A percentile compares a stretch with the other conserved stretches of the same genome.
These are phyloP conservation scores for Caenorhabditis inopinata DNA, from an alignment of 1,140 invertebrate species.

Conservation along the genomic window DNA sequence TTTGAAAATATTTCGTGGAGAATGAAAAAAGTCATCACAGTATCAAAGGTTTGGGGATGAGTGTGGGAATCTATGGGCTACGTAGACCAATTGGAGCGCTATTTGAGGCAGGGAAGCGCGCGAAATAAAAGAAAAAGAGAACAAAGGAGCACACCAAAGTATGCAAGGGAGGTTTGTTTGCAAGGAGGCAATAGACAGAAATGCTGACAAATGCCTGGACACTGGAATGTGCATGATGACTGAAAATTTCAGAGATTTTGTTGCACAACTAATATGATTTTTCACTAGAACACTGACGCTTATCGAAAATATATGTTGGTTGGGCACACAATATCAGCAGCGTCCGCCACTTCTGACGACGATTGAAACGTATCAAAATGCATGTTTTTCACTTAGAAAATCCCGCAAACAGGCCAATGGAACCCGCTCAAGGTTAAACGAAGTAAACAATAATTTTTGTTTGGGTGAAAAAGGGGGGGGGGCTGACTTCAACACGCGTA, in stretches of 20 bases:
- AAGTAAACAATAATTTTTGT: not conserved
- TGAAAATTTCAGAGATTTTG: too few species aligned
- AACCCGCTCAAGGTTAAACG: not conserved
- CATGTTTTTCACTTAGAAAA: not conserved
- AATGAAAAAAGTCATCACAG: too few species aligned
- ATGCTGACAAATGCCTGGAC: slow-evolving; percentile 29
- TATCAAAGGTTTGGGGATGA: too few species aligned
- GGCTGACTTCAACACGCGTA: too few species aligned
- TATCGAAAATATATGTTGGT: too few species aligned
- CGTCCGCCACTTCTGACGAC: too few species aligned
- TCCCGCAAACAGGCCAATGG: not conserved
- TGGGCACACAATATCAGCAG: too few species aligned
- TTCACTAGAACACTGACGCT: not conserved
- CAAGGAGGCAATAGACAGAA: not conserved
- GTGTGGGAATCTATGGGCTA: too few species aligned
- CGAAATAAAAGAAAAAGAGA: not conserved
- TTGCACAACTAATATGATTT: too few species aligned
- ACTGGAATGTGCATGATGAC: not conserved
- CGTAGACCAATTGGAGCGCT: not conserved
- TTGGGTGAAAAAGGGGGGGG: not conserved
- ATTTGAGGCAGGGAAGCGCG: not conserved
- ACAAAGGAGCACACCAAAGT: not conserved
- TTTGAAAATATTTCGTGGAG: not conserved
- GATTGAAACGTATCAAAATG: too few species aligned
- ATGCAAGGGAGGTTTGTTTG: not conserved